Conservation (phyloP, 1,140 invertebrate genomes). For the Gyrodactylus bullatarudis region DNA sequence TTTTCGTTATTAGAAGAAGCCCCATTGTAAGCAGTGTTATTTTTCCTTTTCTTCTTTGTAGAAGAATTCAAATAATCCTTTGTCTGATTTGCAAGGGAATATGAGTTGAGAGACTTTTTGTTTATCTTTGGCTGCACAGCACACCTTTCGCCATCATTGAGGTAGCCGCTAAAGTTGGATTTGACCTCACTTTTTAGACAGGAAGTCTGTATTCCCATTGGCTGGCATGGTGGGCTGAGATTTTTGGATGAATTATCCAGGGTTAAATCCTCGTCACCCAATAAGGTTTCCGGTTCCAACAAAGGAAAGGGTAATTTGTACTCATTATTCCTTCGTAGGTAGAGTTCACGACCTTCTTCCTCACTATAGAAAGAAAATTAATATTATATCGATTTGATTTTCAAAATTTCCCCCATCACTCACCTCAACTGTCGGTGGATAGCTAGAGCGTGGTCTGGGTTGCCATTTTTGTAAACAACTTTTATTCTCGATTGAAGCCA, state of each 20-base stretch:
- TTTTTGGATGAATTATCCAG: background rate
- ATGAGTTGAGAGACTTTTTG: no score
- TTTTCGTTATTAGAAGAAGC: background rate
- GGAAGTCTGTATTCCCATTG: background rate
- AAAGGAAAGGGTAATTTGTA: constrained; percentile 81
- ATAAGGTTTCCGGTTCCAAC: constrained; percentile 23
- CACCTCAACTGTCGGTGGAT: constrained; percentile 84
- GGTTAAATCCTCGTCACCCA: constrained; percentile 9
- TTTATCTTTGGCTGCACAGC: no score
- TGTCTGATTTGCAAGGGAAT: no score
- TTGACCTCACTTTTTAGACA: background rate
- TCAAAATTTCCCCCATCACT: constrained; percentile 21
- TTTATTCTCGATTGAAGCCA: constrained; percentile 87
- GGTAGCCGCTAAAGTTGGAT: background rate
- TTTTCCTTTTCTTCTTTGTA: background rate
- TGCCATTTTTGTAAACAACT: constrained; percentile 90
- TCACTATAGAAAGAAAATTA: constrained; percentile 32
- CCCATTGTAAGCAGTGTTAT: background rate
- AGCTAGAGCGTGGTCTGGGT: constrained; percentile 87
- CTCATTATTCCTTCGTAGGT: constrained; percentile 83
- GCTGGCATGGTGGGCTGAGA: background rate
- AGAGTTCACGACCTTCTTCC: constrained; percentile 70
- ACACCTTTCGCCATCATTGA: background rate
- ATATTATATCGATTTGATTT: background rate
- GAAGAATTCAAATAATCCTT: background rate